phyloP scores from a whole-genome alignment of 2,113 vertebrate genomes.

The Mixornis gularis region DNA sequence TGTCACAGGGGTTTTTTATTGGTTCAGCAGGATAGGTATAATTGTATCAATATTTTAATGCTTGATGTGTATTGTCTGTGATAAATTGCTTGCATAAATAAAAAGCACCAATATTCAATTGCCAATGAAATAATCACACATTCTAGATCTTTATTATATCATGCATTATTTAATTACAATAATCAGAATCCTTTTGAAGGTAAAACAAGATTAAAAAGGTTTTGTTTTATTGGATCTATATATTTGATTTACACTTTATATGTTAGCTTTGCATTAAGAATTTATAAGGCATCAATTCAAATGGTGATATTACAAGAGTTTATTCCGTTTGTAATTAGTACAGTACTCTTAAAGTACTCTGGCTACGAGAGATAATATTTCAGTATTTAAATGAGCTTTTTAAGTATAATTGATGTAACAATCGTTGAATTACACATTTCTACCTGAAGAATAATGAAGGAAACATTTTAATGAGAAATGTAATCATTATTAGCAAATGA shows the following conservation, averaged over 20 bases:
- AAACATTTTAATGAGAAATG: conserved; percentile 84
- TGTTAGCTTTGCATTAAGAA: conserved; percentile 88
- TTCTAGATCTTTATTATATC: conserved; percentile 80
- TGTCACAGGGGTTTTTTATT: conserved; percentile 73
- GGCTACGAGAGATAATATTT: conserved; percentile 82
- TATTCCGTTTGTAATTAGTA: conserved; percentile 85
- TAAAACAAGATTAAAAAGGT: conserved; percentile 84
- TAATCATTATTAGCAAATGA: conserved; percentile 85
- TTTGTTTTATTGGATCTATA: conserved; percentile 84
- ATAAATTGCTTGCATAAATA: conserved; percentile 81
- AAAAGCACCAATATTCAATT: conserved; percentile 78
- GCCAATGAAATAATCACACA: conserved; percentile 79
- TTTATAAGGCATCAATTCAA: conserved; percentile 83
- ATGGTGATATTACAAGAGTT: conserved; percentile 81
- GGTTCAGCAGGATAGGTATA: conserved; percentile 72
- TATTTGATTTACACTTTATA: conserved; percentile 87
- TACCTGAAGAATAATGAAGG: conserved; percentile 84
- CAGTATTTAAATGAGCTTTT: conserved; percentile 83
- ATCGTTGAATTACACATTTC: conserved; percentile 80
- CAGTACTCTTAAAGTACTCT: conserved; percentile 78
- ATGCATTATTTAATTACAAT: conserved; percentile 88
- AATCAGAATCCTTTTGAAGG: conserved; percentile 79
- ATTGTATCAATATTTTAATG: conserved; percentile 86
- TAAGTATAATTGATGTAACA: conserved; percentile 85
- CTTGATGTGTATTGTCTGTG: conserved; percentile 74